Base-by-base conservation (phyloP, 2,888 invertebrate species). In the Nomada fabriciana region DNA sequence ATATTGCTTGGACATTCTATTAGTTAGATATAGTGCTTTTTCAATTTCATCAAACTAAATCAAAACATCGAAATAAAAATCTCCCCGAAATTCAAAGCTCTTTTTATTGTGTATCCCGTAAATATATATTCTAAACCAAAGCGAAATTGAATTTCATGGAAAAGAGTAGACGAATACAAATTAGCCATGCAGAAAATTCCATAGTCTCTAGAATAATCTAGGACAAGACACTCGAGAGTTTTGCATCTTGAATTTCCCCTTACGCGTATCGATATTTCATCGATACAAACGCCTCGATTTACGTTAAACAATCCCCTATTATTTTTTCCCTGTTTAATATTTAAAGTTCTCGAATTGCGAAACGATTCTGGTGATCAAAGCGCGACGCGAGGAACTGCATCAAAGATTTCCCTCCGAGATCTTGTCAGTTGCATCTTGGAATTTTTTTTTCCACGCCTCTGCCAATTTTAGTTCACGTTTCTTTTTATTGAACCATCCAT, bases 321-420 rank as follows among this genome's bases (percentile, higher is more conserved):
- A 13, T 42, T 53, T 57, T 65, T 59, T 15, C 5, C 29, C 42
- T 7, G 50, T n/a, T n/a, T 25, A 15, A 42, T 15, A 18, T 36
- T 3, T 10, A 23, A 50, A 64, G 29, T 47, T 25, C 18, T 29
- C n/a, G 53, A 23, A 75, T 75, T 50, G 50, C 61, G 64, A 29
- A 61, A 61, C 68, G 53, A 57, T 47, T 67, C n/a, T 18, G 13
- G 43, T 25, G 76, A 76, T 77, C 65, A 67, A 65, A 72, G 72
- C 9, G 72, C 4, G 36, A 15, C 43, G 29, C 29, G 25, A 1
- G 3, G 20, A 36, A 3, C 47, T 20, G 15, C 18, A 20, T n/a
- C 11, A n/a, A 25, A 25, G 9, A 36, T 59, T 57, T 1, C 50
- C 42, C 50, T 52, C 25, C 50, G 11, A 69, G 20, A n/a, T 20